Evolutionary conservation across 2,113 vertebrate species (phyloP).

Genomic region (Nesospiza acunhae): DNA sequence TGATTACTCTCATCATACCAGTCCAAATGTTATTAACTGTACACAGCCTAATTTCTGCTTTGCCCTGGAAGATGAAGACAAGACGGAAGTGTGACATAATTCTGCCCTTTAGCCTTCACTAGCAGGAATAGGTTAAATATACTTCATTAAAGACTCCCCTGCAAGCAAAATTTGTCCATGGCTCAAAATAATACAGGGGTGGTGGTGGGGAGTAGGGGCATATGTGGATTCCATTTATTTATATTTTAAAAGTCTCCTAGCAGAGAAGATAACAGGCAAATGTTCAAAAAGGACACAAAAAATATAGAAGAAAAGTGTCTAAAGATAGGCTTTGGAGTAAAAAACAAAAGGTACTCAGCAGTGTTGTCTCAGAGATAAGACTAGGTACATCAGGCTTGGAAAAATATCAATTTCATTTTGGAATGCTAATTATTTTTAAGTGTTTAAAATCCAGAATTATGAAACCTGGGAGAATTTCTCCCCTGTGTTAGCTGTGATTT

Average conservation of each 20-base stretch:
- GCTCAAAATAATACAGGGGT: neutral
- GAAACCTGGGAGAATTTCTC: neutral
- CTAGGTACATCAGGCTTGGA: neutral
- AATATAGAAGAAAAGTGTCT: neutral
- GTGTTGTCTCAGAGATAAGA: neutral
- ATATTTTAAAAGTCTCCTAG: neutral
- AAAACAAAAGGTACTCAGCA: neutral
- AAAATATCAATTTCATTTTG: neutral
- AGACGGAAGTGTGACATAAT: neutral
- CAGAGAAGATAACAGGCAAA: neutral
- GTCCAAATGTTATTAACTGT: neutral
- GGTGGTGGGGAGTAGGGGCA: accelerated
- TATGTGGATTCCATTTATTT: neutral
- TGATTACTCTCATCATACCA: neutral
- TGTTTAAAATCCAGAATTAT: neutral
- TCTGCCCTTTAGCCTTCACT: neutral
- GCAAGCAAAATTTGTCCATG: neutral
- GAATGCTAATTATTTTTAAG: neutral
- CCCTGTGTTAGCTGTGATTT: neutral
- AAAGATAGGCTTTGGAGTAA: neutral
- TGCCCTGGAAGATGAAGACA: neutral
- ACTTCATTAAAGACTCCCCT: neutral
- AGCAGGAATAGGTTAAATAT: neutral
- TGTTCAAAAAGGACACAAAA: neutral
- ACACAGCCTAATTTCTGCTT: neutral